Conservation (phyloP, 2,113 vertebrate genomes). For the Marcusenius ussheri region DNA sequence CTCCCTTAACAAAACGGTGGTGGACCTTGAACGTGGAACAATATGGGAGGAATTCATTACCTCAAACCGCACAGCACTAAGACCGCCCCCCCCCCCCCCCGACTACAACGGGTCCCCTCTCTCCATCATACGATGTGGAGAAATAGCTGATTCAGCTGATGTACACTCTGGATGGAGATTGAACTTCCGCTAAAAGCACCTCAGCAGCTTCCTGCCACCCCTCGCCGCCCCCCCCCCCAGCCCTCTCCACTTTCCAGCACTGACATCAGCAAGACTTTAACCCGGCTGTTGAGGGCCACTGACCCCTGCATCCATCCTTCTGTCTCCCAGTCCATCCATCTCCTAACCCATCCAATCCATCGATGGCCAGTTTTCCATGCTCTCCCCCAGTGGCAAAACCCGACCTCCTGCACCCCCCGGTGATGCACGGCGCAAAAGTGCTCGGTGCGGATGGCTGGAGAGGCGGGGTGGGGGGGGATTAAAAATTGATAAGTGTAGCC, state of each 20-base stretch:
- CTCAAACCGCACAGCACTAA: background rate
- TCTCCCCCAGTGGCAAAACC: background rate
- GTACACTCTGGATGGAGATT: background rate
- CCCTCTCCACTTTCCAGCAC: background rate
- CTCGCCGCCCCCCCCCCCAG: background rate
- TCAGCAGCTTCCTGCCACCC: background rate
- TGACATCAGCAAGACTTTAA: background rate
- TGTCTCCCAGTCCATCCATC: background rate
- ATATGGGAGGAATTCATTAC: background rate
- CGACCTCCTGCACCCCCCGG: background rate
- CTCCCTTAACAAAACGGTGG: background rate
- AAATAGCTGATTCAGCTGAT: constrained; percentile 7
- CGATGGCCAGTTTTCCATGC: background rate
- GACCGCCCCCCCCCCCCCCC: background rate
- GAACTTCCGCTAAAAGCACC: background rate
- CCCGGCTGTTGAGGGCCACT: background rate
- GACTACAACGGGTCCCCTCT: background rate
- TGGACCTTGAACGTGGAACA: background rate
- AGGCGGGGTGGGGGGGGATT: background rate
- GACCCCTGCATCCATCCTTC: background rate
- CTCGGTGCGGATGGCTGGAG: background rate
- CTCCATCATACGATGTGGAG: background rate
- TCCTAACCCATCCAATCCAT: background rate
- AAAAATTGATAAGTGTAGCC: constrained; percentile 49
- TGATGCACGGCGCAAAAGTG: background rate